Base-by-base conservation (phyloP, 2,797 vertebrate species). In the Furcifer pardalis region DNA sequence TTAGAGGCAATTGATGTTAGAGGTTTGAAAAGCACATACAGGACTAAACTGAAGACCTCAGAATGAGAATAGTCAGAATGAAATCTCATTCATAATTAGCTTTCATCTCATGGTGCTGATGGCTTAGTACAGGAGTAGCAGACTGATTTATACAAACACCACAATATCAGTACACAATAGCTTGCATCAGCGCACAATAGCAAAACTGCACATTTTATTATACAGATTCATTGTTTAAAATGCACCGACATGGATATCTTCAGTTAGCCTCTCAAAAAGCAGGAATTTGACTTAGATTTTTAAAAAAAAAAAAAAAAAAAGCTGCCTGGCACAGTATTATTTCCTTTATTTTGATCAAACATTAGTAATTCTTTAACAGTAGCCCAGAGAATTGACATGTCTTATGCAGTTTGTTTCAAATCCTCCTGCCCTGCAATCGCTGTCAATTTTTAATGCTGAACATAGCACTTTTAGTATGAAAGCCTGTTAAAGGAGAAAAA, bases 401-500 rank as follows among this genome's bases (percentile, higher is more conserved):
- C 62, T 86, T 77, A 68, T 32, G 52, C 71, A 59, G 79, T 82
- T 62, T 77, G 65, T 81, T 77, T 77, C 42, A 32, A 62, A 23
- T 35, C 30, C n/a, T 12, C 40, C 32, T 30, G 3, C 32, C 17
- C 30, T 17, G 35, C 27, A 82, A 82, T 44, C 46, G 37, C 42
- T 72, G 74, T 72, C 35, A 56, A 63, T 52, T 72, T 52, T 81
- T 77, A 86, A 82, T 77, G 79, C 63, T 69, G 79, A 75, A 42
- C 10, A 25, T n/a, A 68, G 72, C 66, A 71, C n/a, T 84, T 79
- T 74, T 79, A 9, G 82, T 72, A 91, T 77, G 81, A 82, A 89
- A 84, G 72, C 83, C 76, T 42, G 63, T 78, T 90, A 86, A 90
- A 63, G 79, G 84, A 88, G 82, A 86, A 79, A 89, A 88, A 88